Percentiles rank a stretch among this genome's conserved stretches.
Evolutionary conservation across 2,888 invertebrate genomes (phyloP).

Genomic region (Eledone cirrhosa): DNA sequence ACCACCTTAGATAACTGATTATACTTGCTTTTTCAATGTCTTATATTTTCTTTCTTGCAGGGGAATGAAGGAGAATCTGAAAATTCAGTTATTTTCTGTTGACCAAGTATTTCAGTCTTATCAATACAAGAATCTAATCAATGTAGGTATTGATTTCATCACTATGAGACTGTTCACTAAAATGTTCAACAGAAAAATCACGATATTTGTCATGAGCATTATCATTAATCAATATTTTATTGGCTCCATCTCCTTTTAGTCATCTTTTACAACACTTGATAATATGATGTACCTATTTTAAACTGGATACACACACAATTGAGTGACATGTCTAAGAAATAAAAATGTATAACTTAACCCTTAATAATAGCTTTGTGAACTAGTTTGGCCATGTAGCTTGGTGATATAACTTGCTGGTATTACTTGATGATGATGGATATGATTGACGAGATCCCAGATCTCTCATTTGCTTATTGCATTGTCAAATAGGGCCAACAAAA

Average conservation of each 20-base stretch:
- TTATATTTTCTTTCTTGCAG: constrained; percentile 38
- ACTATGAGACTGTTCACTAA: too few relatives aligned
- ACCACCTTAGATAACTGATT: background rate
- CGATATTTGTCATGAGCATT: background rate
- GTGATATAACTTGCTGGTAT: too few relatives aligned
- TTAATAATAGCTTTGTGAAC: background rate
- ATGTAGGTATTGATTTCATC: constrained; percentile 43
- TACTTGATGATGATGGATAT: too few relatives aligned
- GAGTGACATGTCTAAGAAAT: too few relatives aligned
- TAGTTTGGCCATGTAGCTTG: too few relatives aligned
- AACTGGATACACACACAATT: too few relatives aligned
- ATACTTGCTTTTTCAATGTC: background rate
- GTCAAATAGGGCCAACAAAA: too few relatives aligned
- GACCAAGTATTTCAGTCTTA: constrained; percentile 64
- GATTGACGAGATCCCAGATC: too few relatives aligned
- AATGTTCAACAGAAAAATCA: too few relatives aligned
- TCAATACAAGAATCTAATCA: constrained; percentile 61
- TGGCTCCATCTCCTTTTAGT: background rate
- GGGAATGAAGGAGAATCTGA: constrained; percentile 62
- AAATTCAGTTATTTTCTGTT: constrained; percentile 62
- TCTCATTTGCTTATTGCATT: too few relatives aligned
- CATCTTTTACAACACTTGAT: background rate
- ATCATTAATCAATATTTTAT: background rate
- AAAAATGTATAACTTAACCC: background rate
- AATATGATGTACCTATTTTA: too few relatives aligned